A percentile compares a stretch with the other conserved stretches of the same genome.
Evolutionary conservation across 2,797 vertebrate genomes (phyloP).

Genomic region (Calcarius lapponicus): DNA sequence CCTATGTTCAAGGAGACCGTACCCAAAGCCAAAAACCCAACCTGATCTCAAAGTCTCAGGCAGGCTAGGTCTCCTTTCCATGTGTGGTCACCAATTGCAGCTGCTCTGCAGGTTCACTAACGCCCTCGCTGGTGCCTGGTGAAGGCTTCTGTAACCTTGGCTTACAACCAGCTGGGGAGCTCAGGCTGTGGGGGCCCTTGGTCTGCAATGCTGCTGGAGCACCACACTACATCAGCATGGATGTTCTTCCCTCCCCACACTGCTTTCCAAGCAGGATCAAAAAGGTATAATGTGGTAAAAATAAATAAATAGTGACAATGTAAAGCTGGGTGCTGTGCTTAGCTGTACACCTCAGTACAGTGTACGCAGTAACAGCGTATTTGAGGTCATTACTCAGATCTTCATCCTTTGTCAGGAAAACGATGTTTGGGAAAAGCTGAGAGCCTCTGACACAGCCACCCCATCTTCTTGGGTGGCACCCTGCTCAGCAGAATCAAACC

Average conservation of each 20-base stretch:
- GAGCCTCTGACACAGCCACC: background rate
- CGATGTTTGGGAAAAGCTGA: background rate
- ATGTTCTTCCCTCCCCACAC: fast-evolving
- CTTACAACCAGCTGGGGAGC: background rate
- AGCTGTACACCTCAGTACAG: background rate
- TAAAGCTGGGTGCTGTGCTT: background rate
- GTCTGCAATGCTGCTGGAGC: background rate
- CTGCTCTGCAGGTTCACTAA: background rate
- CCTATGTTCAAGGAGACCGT: background rate
- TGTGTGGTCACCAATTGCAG: fast-evolving
- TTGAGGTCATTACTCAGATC: background rate
- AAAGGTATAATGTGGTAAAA: background rate
- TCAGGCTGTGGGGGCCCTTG: fast-evolving
- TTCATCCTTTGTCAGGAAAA: background rate
- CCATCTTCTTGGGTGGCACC: background rate
- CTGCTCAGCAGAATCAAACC: background rate
- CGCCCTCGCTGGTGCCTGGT: fast-evolving
- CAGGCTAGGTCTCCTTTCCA: background rate
- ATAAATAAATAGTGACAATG: background rate
- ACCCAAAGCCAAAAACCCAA: background rate
- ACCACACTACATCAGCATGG: fast-evolving
- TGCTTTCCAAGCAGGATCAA: background rate
- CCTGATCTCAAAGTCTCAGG: background rate
- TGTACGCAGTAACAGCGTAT: background rate
- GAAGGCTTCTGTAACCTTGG: background rate